Evolutionary conservation across 2,113 vertebrate genomes (phyloP).

Genomic region (Bostrychus sinensis): DNA sequence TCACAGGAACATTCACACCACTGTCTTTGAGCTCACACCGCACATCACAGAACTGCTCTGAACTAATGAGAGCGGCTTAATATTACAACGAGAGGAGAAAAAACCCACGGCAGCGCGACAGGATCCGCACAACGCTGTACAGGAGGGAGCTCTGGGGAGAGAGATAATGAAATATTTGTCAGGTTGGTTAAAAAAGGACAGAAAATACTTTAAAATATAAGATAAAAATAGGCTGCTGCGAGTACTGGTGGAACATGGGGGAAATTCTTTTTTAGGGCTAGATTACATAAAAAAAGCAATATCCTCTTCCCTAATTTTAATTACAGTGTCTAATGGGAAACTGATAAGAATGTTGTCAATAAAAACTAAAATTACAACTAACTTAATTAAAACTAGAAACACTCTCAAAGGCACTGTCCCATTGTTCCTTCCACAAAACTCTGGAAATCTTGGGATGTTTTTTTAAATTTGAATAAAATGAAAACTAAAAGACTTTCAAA

Average conservation of each 20-base stretch:
- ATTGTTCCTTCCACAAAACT: too few relatives aligned
- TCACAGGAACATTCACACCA: slow-evolving; percentile 8
- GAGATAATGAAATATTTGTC: slow-evolving; percentile 42
- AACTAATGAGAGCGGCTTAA: slow-evolving; percentile 32
- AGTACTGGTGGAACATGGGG: background rate
- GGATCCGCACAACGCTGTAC: slow-evolving; percentile 29
- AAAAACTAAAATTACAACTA: too few relatives aligned
- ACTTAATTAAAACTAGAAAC: too few relatives aligned
- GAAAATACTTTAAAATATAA: slow-evolving; percentile 13
- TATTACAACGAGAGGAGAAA: slow-evolving; percentile 7
- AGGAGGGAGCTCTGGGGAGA: slow-evolving; percentile 16
- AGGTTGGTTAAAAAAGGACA: slow-evolving; percentile 10
- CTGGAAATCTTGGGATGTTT: too few relatives aligned
- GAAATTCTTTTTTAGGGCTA: background rate
- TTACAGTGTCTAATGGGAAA: too few relatives aligned
- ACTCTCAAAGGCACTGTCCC: too few relatives aligned
- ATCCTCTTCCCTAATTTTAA: background rate
- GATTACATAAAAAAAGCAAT: background rate
- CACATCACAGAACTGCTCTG: slow-evolving; percentile 15
- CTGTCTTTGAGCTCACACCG: slow-evolving; percentile 5
- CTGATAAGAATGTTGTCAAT: too few relatives aligned
- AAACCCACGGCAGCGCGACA: slow-evolving; percentile 20
- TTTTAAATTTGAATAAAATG: too few relatives aligned
- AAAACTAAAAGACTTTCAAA: too few relatives aligned
- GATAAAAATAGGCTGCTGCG: slow-evolving; percentile 1